Base-by-base conservation (phyloP, 2,797 vertebrate species). In the Eutrigla gurnardus region DNA sequence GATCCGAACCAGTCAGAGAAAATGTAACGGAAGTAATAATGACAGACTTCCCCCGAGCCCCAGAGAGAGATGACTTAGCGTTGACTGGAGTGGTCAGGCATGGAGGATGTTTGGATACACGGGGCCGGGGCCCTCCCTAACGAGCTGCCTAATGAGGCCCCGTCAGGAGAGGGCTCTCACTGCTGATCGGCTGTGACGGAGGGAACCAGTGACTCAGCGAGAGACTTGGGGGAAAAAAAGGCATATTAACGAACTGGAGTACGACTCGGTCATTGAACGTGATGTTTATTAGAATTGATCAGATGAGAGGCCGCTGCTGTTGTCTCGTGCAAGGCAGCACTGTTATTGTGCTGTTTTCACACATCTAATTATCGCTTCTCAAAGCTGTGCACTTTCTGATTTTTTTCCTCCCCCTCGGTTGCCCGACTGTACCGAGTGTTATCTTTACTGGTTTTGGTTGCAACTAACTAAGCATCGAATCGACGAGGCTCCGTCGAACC, bases 391-490 rank as follows among this genome's bases (percentile, higher is more conserved):
- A 79, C 75, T 88, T 88, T 65, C 78, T 81, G 77, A 81, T 87
- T 88, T 86, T 73, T 75, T 68, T 80, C 60, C 46, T 46, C 9
- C 14, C 11, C 57, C 37, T 50, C 15, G 17, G 64, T 80, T 79
- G 63, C 39, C 46, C 85, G 74, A 83, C 75, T 81, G 69, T 75
- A 86, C 78, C 83, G 68, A 89, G 80, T 79, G 75, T 75, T 68
- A 70, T 83, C 86, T 88, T 91, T 78, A 85, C 86, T 75, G 68
- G 71, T 85, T 81, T 25, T 80, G 75, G 80, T 91, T 71, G 36
- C 85, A 83, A 91, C 86, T 86, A 83, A 91, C 86, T 75, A 87
- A 87, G 91, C 91, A 91, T 92, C 92, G 84, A 91, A 90, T 89
- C 93, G 93, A 92, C 87, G 83, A 90, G 78, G 77, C 91, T 87